Evolutionary conservation across 1,140 invertebrate species (phyloP).

Genomic region (Calycopis cecrops): DNA sequence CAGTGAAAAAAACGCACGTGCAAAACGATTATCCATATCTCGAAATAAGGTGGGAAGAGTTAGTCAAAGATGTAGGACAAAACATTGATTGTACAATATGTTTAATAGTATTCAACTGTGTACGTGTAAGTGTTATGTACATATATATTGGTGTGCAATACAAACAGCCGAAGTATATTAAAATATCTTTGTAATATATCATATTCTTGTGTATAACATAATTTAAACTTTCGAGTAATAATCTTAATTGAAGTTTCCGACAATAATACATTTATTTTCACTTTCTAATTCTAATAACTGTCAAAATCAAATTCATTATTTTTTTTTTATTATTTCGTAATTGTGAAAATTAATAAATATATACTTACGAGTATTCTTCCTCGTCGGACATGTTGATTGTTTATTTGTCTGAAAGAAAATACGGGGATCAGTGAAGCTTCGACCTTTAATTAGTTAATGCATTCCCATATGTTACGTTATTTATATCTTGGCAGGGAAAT

Average conservation of each 20-base stretch:
- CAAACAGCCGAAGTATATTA: background rate
- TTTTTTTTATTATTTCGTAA: conserved; percentile 13
- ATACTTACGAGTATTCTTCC: conserved; percentile 85
- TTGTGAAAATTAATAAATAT: background rate
- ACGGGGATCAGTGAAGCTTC: background rate
- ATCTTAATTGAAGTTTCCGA: no score
- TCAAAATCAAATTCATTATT: conserved; percentile 5
- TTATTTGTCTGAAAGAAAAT: conserved; percentile 72
- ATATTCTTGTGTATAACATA: no score
- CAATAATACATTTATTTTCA: no score
- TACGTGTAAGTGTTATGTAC: conserved; percentile 13
- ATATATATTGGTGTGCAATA: background rate
- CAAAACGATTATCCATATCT: conserved; percentile 3
- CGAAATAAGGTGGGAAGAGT: background rate
- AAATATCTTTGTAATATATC: no score
- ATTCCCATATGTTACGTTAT: conserved; percentile 7
- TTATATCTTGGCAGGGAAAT: conserved; percentile 7
- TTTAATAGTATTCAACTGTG: background rate
- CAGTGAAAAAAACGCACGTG: conserved; percentile 9
- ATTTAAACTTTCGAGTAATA: no score
- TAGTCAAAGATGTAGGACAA: conserved; percentile 1
- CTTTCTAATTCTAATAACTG: background rate
- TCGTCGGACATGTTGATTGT: conserved; percentile 82
- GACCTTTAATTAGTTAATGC: conserved; percentile 5
- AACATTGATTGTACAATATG: conserved; percentile 2